A percentile compares a stretch with the other conserved stretches of the same genome.
These are phyloP conservation scores for Nycticorax nycticorax DNA, from an alignment of 2,113 vertebrate genomes.

Conservation along the genomic window DNA sequence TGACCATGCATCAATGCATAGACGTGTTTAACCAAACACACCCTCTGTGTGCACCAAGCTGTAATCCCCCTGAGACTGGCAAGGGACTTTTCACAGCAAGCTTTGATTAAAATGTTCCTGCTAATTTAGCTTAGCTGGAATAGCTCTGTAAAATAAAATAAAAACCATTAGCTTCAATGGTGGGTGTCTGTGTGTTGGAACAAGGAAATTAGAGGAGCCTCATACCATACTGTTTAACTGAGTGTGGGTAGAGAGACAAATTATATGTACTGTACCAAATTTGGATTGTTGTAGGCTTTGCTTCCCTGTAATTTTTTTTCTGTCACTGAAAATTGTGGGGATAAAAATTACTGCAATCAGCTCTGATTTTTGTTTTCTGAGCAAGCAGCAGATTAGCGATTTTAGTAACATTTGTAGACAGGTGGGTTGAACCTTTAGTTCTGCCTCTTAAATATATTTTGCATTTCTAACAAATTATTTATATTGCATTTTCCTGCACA, in stretches of 20 bases:
- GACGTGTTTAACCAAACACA: not conserved
- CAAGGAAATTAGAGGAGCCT: not conserved
- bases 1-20: accelerated
- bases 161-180: not conserved
- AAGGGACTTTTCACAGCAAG: not conserved
- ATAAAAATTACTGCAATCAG: not conserved
- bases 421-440: not conserved
- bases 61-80: not conserved
- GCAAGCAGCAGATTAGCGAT: not conserved
- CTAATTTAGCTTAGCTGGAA: not conserved
- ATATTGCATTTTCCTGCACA: not conserved
- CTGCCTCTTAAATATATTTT: not conserved
- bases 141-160: not conserved
- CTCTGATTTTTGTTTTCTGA: not conserved
- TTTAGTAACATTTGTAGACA: not conserved
- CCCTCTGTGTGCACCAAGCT: not conserved
- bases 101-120: not conserved
- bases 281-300: not conserved
- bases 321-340: not conserved
- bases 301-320: not conserved
- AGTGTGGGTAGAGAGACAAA: not conserved
- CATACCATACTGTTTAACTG: not conserved
- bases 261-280: not conserved
- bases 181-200: not conserved
- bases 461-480: not conserved